Base-by-base conservation (phyloP, 2,888 invertebrate species). In the Fabriciana adippe region DNA sequence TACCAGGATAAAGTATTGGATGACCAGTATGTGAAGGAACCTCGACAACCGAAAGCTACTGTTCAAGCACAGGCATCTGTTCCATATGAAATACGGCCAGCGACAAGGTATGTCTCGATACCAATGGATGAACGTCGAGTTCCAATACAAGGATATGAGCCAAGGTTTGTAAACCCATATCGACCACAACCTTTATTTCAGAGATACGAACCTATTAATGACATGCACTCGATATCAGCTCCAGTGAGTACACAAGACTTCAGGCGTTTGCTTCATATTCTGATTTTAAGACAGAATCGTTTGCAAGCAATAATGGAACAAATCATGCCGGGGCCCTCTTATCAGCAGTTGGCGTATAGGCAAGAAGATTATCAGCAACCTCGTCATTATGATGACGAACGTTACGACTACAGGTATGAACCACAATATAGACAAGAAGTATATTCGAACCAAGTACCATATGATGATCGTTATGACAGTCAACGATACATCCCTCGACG, bases 191-290 rank as follows among this genome's bases (percentile, higher is more conserved):
- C 70, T 11, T 73, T 67, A 66, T 80, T 76, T 45, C 77, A 87
- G 15, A 80, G 89, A n/a, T 93, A 93, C 50, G 93, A 93, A 66
- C 90, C 93, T 6, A 84, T 87, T 8, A 92, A 93, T 31, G 94
- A 94, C 70, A 91, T 94, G 83, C 93, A 94, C 68, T 91, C 93
- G 2, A 95, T 95, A 55, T 93, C 94, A 59, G 94, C 95, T 13
- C 96, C 96, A 8, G 94, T 96, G 2, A 96, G 95, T 78, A 94
- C 95, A 1, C 93, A 94, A 76, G 96, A 96, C 79, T 94, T 96
- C 70, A 95, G 95, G 78, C 91, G 94, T 59, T 84, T 96, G 53
- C 86, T 96, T 6, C 94, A 95, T 72, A 93, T 95, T 80, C 86
- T 96, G 66, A 93, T 96, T 50, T 80, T 94, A 45, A 88, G 95